Evolutionary conservation across 2,797 vertebrate genomes (phyloP).

Genomic region (Gouania willdenowi): DNA sequence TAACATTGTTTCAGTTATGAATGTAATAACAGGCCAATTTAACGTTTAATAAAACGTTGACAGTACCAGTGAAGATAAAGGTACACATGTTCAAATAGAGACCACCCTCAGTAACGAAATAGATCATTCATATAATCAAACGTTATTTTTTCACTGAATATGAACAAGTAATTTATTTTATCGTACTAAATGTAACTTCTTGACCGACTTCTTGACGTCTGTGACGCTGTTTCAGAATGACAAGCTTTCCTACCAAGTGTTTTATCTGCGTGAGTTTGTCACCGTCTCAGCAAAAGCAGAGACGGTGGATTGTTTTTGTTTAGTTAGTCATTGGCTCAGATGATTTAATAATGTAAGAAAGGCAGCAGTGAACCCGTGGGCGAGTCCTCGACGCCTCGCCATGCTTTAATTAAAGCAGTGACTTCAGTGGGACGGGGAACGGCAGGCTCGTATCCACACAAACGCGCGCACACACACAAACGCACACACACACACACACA

Average conservation of each 20-base stretch:
- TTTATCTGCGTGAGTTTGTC: constrained; percentile 1
- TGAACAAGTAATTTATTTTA: too few species aligned
- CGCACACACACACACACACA: constrained; percentile 21
- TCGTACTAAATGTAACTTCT: too few species aligned
- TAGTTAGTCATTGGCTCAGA: constrained; percentile 29
- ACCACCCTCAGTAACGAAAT: too few species aligned
- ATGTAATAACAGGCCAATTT: too few species aligned
- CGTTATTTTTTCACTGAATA: too few species aligned
- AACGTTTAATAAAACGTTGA: too few species aligned
- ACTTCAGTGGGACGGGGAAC: constrained; percentile 37
- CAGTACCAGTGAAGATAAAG: too few species aligned
- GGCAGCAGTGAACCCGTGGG: constrained; percentile 32
- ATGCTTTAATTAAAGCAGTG: constrained; percentile 59
- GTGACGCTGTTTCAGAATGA: too few species aligned
- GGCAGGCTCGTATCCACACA: constrained; percentile 29
- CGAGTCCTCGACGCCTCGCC: constrained; percentile 40
- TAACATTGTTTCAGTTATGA: too few species aligned
- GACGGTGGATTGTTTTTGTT: constrained; percentile 32
- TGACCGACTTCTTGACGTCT: too few species aligned
- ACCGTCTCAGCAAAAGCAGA: background rate
- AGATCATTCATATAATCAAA: too few species aligned
- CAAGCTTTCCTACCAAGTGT: background rate
- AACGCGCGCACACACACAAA: constrained; percentile 19
- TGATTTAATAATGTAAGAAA: constrained; percentile 51
- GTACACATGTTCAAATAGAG: too few species aligned